Base-by-base conservation (phyloP, 2,888 invertebrate genomes). In the Cephus spinipes region DNA sequence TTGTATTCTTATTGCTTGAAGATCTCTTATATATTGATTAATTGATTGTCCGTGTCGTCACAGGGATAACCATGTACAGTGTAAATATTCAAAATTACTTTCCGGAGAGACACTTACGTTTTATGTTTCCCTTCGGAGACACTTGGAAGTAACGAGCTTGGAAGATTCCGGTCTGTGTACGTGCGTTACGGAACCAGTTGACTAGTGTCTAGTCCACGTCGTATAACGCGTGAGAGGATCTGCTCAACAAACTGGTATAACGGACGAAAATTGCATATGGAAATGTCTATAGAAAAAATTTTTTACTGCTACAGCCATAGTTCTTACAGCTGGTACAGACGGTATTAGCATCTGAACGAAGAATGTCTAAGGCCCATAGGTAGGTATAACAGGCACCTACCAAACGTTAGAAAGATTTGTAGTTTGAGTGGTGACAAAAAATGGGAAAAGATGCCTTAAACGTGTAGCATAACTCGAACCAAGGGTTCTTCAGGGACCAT, bases 251-350 rank as follows among this genome's bases (percentile, higher is more conserved):
- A 74, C 74, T 74, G 74, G 74, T 35, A 74, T 74, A 74, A 74
- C 74, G 74, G 74, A 74, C 74, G 30, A 74, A 74, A 74, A 74
- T 74, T 74, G 74, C 32, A 74, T 74, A 74, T 74, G 74, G 33
- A 74, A 33, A 33, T 33, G 15, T 35, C 33, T 35, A 33, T 30
- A 34, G 74, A 36, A 35, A n/a, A 23, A 12, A 12, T 71, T 71
- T 69, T 71, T 55, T 9, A 23, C 55, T 31, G 31, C 31, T 71
- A 11, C 71, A 71, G 12, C 32, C 31, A 32, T 31, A 31, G 33
- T 32, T 78, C 75, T 77, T 77, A 73, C 84, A 83, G 80, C 82
- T 83, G 83, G 84, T 78, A 73, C 71, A 68, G 69, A 68, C 77
- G 77, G 78, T 82, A 84, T 84, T 81, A 83, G 78, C 77, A 76